Evolutionary conservation across 2,113 vertebrate genomes (phyloP).

Genomic region (Forbesichthys papilliferus): DNA sequence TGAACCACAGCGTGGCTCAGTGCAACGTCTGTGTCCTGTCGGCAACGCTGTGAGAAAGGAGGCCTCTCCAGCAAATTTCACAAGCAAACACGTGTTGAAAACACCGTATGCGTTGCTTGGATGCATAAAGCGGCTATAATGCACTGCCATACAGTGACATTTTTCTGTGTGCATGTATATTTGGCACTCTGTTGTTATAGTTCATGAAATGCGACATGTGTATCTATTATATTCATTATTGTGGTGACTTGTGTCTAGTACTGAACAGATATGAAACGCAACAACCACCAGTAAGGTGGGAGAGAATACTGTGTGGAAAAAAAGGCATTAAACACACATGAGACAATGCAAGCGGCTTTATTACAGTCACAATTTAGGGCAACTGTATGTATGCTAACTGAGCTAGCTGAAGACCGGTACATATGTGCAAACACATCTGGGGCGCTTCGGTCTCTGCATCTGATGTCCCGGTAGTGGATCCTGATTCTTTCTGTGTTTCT

Average conservation of each 20-base stretch:
- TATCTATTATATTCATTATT: no score
- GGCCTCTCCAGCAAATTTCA: neutral
- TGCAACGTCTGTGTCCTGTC: conserved; percentile 28
- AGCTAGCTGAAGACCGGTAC: no score
- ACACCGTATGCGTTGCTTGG: no score
- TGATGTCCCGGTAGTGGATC: neutral
- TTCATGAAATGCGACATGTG: no score
- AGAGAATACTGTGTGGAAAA: neutral
- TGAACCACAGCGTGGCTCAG: conserved; percentile 29
- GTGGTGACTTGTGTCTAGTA: no score
- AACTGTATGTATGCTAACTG: neutral
- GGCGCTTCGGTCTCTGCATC: conserved; percentile 1
- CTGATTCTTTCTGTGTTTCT: neutral
- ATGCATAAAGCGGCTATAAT: no score
- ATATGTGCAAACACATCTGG: neutral
- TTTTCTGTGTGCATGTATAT: no score
- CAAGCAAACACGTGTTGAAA: conserved; percentile 9
- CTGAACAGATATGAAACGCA: no score
- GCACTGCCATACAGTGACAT: no score
- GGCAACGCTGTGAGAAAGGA: conserved; percentile 27
- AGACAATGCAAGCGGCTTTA: neutral
- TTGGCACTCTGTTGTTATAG: no score
- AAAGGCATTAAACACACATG: neutral
- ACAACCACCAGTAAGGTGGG: no score
- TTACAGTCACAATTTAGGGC: neutral